Evolutionary conservation across 2,797 vertebrate species (phyloP), one percentile per base, ranked within the genome.

Genomic region (Coregonus ussuriensis): DNA sequence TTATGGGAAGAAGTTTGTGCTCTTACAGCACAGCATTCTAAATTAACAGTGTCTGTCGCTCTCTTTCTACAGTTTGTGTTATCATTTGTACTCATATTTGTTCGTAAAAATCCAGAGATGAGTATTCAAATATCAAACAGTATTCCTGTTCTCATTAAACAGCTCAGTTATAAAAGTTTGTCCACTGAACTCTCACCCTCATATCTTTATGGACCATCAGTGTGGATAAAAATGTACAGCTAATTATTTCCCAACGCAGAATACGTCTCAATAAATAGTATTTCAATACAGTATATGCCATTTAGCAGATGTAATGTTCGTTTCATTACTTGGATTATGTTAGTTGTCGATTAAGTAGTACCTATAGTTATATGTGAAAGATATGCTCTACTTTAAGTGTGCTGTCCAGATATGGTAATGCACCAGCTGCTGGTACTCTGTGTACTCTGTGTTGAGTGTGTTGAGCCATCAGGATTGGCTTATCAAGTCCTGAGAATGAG

Each of bases 1-100:
- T 33, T 18, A 21, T 67, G 66, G 66, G 15, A 68, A 35, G 66
- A 33, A 29, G 66, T 6, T 16, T 67, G 29, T 31, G 65, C 65
- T 72, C 52, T 56, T 29, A 33, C 15, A 4, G 71, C 29, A 35
- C 71, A 16, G 3, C 41, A 13, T 47, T 47, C 9, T 72, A 33
- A 31, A 67, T 33, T 13, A 68, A 18, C 52, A 72, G 25, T 54
- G 16, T 56, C 16, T 56, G 31, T 47, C 41, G 11, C 41, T 47
- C 41, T 54, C 70, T 54, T 52, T 72, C 71, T 72, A 72, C 52
- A 56, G 29, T 59, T 33, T 33, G 29, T n/a, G 15, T 70, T 16
- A 47, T 11, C 41, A 47, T 33, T 3, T 33, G 14, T 72, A 16
- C 15, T 56, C 52, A 18, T 31, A 18, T 72, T 33, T 72, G 31